A percentile compares a stretch with the other conserved stretches of the same genome.
Conservation (phyloP, 2,888 invertebrate genomes). For the Acrobeloides nanus region DNA sequence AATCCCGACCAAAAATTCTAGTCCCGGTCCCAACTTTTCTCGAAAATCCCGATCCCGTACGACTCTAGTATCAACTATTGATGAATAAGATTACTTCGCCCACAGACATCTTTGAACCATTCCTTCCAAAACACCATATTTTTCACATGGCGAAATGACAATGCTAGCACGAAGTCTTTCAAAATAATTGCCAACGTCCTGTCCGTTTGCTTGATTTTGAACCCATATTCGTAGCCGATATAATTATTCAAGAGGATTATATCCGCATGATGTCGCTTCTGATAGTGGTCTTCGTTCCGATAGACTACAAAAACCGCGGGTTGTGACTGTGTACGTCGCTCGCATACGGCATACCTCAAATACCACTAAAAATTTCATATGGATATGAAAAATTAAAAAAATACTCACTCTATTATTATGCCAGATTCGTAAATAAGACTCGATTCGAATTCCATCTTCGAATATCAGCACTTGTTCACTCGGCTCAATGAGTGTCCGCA, state of each 20-base stretch:
- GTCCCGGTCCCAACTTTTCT: no score
- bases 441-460: no score
- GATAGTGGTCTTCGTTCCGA: conserved; percentile 22
- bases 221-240: conserved; percentile 26
- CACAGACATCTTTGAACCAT: conserved; percentile 24
- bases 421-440: no score
- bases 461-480: no score
- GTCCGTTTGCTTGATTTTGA: conserved; percentile 19
- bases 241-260: conserved; percentile 25
- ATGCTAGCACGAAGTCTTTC: conserved; percentile 19
- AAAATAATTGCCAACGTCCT: conserved; percentile 22
- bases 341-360: conserved; percentile 22
- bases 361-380: conserved; percentile 16
- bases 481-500: no score
- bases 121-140: conserved; percentile 28
- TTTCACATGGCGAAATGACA: conserved; percentile 20
- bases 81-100: conserved; percentile 21
- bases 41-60: no score
- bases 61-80: no score
- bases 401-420: no score
- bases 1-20: no score
- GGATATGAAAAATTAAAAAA: conserved; percentile 1
- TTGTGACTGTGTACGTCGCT: conserved; percentile 19
- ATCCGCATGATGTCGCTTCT: conserved; percentile 23
- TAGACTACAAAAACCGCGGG: conserved; percentile 24